Evolutionary conservation across 2,113 vertebrate species (phyloP).

Genomic region (Neotoma lepida): DNA sequence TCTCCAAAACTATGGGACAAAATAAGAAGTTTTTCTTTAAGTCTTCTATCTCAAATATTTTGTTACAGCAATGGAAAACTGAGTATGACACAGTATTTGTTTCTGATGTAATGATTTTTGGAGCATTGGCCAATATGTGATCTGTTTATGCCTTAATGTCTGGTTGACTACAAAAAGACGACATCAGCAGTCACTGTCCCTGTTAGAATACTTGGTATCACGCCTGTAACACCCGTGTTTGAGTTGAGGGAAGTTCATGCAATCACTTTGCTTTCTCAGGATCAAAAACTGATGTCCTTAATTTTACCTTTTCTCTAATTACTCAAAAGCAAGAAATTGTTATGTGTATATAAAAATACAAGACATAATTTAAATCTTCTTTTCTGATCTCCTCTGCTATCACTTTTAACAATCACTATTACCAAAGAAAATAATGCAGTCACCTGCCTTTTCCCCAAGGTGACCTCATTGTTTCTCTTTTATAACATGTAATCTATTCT

Average conservation of each 20-base stretch:
- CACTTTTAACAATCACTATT: not conserved
- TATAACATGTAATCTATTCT: not conserved
- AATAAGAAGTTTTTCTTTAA: not conserved
- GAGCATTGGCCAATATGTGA: not conserved
- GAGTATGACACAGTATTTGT: not conserved
- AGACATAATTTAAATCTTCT: not conserved
- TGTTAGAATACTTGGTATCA: not conserved
- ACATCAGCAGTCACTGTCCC: not conserved
- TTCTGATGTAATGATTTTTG: not conserved
- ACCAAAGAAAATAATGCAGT: not conserved
- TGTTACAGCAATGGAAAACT: not conserved
- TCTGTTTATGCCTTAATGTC: not conserved
- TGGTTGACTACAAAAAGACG: not conserved
- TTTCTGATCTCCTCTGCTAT: not conserved
- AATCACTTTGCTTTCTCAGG: not conserved
- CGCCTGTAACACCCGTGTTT: not conserved
- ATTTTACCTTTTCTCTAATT: not conserved
- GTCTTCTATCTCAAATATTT: not conserved
- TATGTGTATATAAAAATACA: not conserved
- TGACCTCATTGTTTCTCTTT: not conserved
- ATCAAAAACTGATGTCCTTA: not conserved
- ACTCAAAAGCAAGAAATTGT: not conserved
- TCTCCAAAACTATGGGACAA: not conserved
- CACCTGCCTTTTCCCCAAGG: not conserved
- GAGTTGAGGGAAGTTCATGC: not conserved